Base-by-base conservation (phyloP, 2,888 invertebrate genomes). In the Catocala sponsa region DNA sequence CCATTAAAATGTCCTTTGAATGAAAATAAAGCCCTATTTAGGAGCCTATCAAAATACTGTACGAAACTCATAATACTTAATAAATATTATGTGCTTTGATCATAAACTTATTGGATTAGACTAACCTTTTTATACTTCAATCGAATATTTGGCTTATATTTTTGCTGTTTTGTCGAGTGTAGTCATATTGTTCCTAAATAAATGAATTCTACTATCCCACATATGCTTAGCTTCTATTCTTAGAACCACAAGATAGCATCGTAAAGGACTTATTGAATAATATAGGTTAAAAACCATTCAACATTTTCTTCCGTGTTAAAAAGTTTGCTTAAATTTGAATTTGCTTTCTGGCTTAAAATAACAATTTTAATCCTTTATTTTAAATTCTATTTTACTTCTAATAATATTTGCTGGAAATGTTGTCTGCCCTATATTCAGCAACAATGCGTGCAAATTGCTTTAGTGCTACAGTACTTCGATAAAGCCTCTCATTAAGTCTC, bases 381-480 rank as follows among this genome's bases (percentile, higher is more conserved):
- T n/a, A 11, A 38, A 6, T 10, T 42, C 42, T 11, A n/a, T 42
- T 42, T 42, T n/a, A 42, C 11, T 42, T 5, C 42, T n/a, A 42
- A 7, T 10, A 42, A 42, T 5, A 46, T 13, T 46, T 46, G 9
- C 7, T 25, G 15, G 11, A n/a, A 50, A 5, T 9, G 4, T n/a
- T 33, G 12, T 50, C 13, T 35, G 35, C 11, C 60, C 38, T 50
- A 69, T 65, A 63, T 70, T 59, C 41, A 65, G 63, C 70, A 70
- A 73, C 72, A 72, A 65, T 65, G 51, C 54, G 33, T 42, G 32
- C 53, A 60, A 72, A 73, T 70, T 73, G 73, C 63, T 61, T 38
- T 38, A 54, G 52, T 48, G 9, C 9, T n/a, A 51, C 13, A 32
- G 41, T 63, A 63, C 70, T 63, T 56, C 46, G 55, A 46, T 12